Percentiles rank a stretch among this genome's conserved stretches.
Conservation (phyloP, 2,797 vertebrate genomes). For the Hoplostethus mediterraneus region DNA sequence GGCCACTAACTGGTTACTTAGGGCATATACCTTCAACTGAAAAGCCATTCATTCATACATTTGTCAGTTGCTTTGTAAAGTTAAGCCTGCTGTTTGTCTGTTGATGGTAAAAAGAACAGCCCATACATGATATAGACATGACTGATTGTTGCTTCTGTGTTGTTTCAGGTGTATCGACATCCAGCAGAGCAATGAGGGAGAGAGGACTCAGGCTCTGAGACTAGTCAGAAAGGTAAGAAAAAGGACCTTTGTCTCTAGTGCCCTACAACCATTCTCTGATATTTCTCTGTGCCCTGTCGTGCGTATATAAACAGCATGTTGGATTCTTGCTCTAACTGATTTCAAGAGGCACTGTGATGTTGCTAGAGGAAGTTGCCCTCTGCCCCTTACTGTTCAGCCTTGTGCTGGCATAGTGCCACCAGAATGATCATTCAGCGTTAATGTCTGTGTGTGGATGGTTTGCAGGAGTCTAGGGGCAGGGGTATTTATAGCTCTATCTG, state of each 20-base stretch:
- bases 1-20: background rate
- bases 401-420: slow-evolving; percentile 28
- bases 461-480: slow-evolving; percentile 46
- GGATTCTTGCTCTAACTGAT: slow-evolving; percentile 1
- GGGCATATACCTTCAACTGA: background rate
- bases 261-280: no score
- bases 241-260: background rate
- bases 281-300: background rate
- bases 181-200: slow-evolving; percentile 99
- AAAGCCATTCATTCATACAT: background rate
- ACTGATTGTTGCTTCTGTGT: slow-evolving; percentile 27
- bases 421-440: slow-evolving; percentile 30
- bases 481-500: slow-evolving; percentile 75
- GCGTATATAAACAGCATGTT: background rate
- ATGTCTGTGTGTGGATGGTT: slow-evolving; percentile 52
- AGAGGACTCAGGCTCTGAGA: slow-evolving; percentile 97
- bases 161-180: slow-evolving; percentile 96
- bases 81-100: background rate
- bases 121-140: background rate
- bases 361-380: slow-evolving; percentile 16
- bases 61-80: background rate
- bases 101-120: background rate
- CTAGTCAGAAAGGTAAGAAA: slow-evolving; percentile 95
- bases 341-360: slow-evolving; percentile 4
- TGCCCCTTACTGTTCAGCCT: slow-evolving; percentile 15